A percentile compares a stretch with the other conserved stretches of the same genome.
Conservation (phyloP, 2,888 invertebrate genomes). For the Alsophila aescularia region DNA sequence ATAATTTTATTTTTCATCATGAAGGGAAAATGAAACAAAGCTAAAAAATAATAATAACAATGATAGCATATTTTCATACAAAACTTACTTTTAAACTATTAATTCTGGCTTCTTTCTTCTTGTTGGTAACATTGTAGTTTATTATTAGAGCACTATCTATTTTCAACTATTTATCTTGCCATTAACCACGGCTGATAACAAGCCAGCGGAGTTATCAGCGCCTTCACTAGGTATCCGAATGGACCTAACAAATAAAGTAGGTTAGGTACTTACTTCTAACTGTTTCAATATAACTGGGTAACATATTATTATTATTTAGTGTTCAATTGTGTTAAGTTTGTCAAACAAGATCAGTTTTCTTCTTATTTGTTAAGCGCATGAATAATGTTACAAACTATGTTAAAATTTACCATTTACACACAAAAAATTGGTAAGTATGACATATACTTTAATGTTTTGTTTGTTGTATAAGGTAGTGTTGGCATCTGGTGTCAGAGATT, state of each 20-base stretch:
- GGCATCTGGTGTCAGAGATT: no score
- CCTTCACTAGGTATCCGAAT: conserved; percentile 31
- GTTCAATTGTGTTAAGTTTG: not conserved
- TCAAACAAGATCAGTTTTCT: not conserved
- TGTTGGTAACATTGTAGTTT: conserved; percentile 23
- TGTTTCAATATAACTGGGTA: conserved; percentile 1
- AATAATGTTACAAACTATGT: no score
- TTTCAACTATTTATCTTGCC: conserved; percentile 39
- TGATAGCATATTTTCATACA: no score
- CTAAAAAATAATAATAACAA: no score
- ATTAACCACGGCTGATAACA: conserved; percentile 39
- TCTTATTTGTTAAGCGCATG: no score
- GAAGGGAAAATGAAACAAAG: no score
- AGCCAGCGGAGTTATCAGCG: conserved; percentile 36
- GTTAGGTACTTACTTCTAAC: conserved; percentile 19
- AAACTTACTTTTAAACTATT: conserved; percentile 26
- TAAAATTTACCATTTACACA: not conserved
- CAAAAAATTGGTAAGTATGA: no score
- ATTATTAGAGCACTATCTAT: conserved; percentile 31
- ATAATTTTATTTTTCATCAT: no score
- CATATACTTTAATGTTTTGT: no score
- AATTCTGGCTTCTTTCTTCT: conserved; percentile 27
- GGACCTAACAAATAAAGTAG: conserved; percentile 31
- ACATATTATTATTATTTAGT: not conserved
- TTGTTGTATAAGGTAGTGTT: no score